Evolutionary conservation across 2,888 invertebrate species (phyloP).

Genomic region (Rotaria magnacalcarata): DNA sequence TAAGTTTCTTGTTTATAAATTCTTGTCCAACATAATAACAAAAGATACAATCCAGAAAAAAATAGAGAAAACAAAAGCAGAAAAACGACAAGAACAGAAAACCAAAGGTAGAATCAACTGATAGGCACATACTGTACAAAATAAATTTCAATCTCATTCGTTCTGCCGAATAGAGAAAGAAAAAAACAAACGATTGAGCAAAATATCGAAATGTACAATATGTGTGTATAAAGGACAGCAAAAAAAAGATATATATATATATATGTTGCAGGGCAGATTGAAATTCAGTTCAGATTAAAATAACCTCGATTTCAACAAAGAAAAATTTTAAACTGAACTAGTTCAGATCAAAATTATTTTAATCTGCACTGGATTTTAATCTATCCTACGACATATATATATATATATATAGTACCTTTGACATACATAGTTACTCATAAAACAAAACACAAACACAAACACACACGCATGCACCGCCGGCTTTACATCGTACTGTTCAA

Average conservation of each 20-base stretch:
- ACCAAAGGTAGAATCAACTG: background rate
- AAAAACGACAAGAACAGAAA: background rate
- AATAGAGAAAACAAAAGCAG: background rate
- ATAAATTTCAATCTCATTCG: background rate
- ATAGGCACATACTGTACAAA: background rate
- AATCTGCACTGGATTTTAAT: too few species aligned
- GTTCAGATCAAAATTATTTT: too few species aligned
- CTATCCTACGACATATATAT: background rate
- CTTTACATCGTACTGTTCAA: background rate
- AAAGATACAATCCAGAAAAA: background rate
- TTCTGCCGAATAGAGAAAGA: background rate
- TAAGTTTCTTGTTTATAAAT: background rate
- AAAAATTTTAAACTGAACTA: too few species aligned
- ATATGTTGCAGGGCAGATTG: too few species aligned
- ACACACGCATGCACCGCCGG: background rate
- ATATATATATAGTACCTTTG: background rate
- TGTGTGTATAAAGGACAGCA: background rate
- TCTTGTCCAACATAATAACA: background rate
- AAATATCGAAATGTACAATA: conserved; percentile 1
- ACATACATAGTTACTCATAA: background rate
- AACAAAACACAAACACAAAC: background rate
- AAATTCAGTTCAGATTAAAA: too few species aligned
- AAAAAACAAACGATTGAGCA: background rate
- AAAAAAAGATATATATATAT: background rate
- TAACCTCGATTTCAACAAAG: too few species aligned